Base-by-base conservation (phyloP, 2,888 invertebrate species). In the Latheticus oryzae region DNA sequence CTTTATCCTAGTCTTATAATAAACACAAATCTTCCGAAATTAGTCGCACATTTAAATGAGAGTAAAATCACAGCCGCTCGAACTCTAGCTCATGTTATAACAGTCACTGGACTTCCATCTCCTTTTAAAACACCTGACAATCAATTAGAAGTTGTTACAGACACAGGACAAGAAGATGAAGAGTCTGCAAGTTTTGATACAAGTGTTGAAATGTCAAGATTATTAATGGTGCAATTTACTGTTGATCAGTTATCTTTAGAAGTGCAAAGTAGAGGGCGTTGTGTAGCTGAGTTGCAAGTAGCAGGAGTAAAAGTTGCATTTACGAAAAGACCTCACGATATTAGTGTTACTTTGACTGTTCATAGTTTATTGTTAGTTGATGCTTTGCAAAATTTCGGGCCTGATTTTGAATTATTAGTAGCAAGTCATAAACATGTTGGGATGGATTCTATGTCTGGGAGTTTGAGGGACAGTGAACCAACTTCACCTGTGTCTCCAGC, bases 361-460 rank as follows among this genome's bases (percentile, higher is more conserved):
- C 96, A 96, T 79, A 94, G 95, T 69, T 82, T 97, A 66, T 82
- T 97, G 52, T 80, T 97, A 48, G 97, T 95, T 1, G 97, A 97
- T 81, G 97, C 97, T 38, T 83, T 97, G 76, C 97, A 97, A 80
- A 94, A 94, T 8, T 95, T 93, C 78, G 97, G 97, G 0, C 90
- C 91, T 0, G 97, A 97, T 82, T 97, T 95, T 81, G 97, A 97
- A 77, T 82, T 97, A 42, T 83, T 97, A 4, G 88, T 96, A 8
- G 97, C 97, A 16, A 96, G 95, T 76, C 97, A 97, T 78, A 92
- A 92, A 73, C 94, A 95, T 78, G 91, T 97, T 13, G 91, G 93
- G 91, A 93, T 97, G 91, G 96, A 97, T 80, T 94, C 93, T 58
- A 86, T 91, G 63, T 96, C 95, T 61, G 96, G 97, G 47, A 95